phyloP scores from a whole-genome alignment of 2,797 vertebrate genomes.

The Phataginus tricuspis region DNA sequence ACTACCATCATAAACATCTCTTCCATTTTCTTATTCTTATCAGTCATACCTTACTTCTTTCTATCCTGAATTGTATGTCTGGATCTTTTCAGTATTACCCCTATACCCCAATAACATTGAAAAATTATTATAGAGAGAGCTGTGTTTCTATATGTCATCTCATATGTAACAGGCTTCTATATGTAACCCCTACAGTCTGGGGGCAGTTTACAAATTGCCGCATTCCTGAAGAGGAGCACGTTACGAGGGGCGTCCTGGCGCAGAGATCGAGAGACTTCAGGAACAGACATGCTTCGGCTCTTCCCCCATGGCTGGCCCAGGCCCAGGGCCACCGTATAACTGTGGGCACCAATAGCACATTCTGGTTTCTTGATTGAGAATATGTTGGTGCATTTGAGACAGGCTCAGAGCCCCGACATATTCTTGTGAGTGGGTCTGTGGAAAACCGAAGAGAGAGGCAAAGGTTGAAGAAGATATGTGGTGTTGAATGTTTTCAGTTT shows the following conservation, averaged over 20 bases:
- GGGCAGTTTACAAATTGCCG: background rate
- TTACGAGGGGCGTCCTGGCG: background rate
- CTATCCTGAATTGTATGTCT: background rate
- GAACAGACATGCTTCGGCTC: no score
- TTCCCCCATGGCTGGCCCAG: background rate
- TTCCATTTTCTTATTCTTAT: background rate
- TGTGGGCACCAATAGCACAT: background rate
- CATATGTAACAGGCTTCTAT: background rate
- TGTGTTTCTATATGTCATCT: background rate
- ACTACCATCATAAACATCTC: background rate
- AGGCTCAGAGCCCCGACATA: background rate
- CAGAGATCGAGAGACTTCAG: background rate
- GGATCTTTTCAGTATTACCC: background rate
- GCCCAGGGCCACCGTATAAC: background rate
- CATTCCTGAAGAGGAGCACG: background rate
- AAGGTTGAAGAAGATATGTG: background rate
- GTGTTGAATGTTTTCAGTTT: slow-evolving; percentile 50
- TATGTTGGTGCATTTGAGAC: background rate
- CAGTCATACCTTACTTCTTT: background rate
- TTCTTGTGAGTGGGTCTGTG: background rate
- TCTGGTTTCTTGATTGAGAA: background rate
- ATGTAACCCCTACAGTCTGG: background rate
- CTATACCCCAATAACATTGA: background rate
- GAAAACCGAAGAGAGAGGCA: background rate
- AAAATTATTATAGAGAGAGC: background rate